phyloP scores from a whole-genome alignment of 2,888 invertebrate genomes.

The Macrostomum cliftonense region DNA sequence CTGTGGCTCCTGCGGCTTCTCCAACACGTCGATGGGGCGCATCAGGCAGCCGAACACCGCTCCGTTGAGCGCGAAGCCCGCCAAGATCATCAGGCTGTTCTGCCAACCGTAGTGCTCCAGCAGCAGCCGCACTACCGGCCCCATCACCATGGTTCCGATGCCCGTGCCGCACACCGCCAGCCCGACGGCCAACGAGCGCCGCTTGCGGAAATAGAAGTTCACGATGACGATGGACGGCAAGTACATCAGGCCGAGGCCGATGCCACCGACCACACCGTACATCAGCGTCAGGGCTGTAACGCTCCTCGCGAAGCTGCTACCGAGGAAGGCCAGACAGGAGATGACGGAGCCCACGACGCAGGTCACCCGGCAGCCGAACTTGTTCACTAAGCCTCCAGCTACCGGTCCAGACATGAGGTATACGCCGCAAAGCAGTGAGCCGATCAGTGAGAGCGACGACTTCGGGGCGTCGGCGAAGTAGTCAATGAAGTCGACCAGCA shows the following conservation, averaged over 20 bases:
- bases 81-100: slow-evolving; percentile 53
- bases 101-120: slow-evolving; percentile 54
- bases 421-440: background rate
- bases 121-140: slow-evolving; percentile 35
- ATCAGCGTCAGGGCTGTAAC: background rate
- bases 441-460: background rate
- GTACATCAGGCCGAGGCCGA: slow-evolving; percentile 1
- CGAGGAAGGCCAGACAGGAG: too few relatives aligned
- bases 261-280: slow-evolving; percentile 31
- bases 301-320: too few relatives aligned
- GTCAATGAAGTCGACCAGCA: background rate
- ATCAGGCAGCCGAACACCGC: slow-evolving; percentile 59
- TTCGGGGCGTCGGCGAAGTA: background rate
- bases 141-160: background rate
- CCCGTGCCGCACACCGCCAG: slow-evolving; percentile 1
- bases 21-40: too few relatives aligned
- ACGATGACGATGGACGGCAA: background rate
- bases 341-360: too few relatives aligned
- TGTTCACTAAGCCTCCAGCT: too few relatives aligned
- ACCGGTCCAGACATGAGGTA: too few relatives aligned
- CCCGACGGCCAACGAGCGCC: background rate
- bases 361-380: too few relatives aligned
- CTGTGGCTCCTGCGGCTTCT: slow-evolving; percentile 25
- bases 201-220: background rate
- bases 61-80: slow-evolving; percentile 61